Evolutionary conservation across 2,113 vertebrate species (phyloP).

Genomic region (Sitta europaea): DNA sequence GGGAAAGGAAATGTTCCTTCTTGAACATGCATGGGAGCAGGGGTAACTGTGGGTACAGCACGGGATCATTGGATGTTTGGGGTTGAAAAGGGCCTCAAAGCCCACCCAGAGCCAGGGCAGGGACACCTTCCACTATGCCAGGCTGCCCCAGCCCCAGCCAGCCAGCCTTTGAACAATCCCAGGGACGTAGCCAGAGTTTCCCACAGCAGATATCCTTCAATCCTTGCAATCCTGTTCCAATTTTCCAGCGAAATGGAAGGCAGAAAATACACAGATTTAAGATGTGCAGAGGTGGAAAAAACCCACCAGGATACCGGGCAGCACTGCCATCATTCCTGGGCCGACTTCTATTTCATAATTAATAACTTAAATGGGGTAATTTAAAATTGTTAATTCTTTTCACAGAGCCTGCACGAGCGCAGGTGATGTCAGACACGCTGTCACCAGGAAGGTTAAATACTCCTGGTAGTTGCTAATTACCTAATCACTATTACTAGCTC

Average conservation of each 20-base stretch:
- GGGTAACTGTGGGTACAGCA: not conserved
- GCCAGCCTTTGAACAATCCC: not conserved
- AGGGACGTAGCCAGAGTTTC: not conserved
- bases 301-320: not conserved
- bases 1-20: not conserved
- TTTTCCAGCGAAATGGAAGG: not conserved
- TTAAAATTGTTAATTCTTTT: slow-evolving; percentile 74
- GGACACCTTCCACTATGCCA: not conserved
- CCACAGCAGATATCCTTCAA: slow-evolving; percentile 20
- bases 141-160: not conserved
- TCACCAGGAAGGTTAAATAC: slow-evolving; percentile 76
- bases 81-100: not conserved
- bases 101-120: not conserved
- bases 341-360: slow-evolving; percentile 62
- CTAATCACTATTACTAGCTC: slow-evolving; percentile 75
- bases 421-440: slow-evolving; percentile 69
- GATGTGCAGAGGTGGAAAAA: slow-evolving; percentile 22
- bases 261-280: not conserved
- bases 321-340: slow-evolving; percentile 22
- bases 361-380: slow-evolving; percentile 72
- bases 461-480: slow-evolving; percentile 76
- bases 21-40: not conserved
- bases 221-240: not conserved
- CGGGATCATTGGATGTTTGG: rapidly evolving
- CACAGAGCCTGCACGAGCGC: slow-evolving; percentile 57